Base-by-base conservation (phyloP, 2,888 invertebrate genomes). In the Latrodectus elegans region DNA sequence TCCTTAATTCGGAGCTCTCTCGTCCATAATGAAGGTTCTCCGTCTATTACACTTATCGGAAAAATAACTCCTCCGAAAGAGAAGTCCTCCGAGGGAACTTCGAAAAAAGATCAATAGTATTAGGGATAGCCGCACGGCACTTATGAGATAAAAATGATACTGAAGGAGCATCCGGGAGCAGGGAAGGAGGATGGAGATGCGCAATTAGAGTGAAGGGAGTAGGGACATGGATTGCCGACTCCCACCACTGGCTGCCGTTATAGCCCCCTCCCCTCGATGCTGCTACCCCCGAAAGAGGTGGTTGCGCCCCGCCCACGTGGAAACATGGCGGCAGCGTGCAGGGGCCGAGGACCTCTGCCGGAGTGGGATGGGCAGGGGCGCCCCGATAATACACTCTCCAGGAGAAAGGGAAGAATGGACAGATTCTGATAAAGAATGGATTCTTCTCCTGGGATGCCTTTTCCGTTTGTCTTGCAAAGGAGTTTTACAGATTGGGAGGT, bases 131-230 rank as follows among this genome's bases (percentile, higher is more conserved):
- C 84, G 65, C 83, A 78, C 74, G 22, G 70, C 68, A 51, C 60
- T 75, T 83, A 84, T 77, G 72, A 84, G 84, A 77, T 84, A 77
- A 84, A 84, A 75, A 84, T 78, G 84, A 82, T 82, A 68, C 81
- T 74, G 10, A 26, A 15, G 26, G n/a, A 52, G 60, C 22, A 70
- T 49, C 38, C 60, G 17, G 51, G 38, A 26, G 71, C 53, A 15
- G 38, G 49, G 55, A 75, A 51, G 64, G 68, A 49, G 51, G 60
- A 60, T 55, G 64, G 83, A n/a, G 76, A 72, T 38, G 51, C 26
- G 52, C 81, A 81, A 81, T 81, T 81, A 81, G 81, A 73, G 73
- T 51, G 81, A 67, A 65, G 68, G 77, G n/a, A 67, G 77, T 26
- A 77, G 74, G 51, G 68, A 76, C 64, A 76, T 38, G 76, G 72